Base-by-base conservation (phyloP, 2,888 invertebrate species). In the Yponomeuta malinellus region DNA sequence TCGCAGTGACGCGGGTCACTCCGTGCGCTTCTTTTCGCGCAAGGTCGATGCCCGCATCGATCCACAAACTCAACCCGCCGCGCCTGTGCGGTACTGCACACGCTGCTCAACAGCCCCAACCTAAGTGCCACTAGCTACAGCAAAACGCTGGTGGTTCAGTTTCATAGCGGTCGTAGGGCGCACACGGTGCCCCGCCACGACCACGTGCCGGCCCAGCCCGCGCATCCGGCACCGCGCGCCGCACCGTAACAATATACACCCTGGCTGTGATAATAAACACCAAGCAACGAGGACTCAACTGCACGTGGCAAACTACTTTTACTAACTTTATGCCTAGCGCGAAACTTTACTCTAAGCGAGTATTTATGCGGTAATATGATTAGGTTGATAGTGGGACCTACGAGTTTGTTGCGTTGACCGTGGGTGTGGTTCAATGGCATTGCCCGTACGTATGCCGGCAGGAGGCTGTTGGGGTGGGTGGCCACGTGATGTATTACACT, bases 41-140 rank as follows among this genome's bases (percentile, higher is more conserved):
- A 86, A 84, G 87, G 84, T 87, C 86, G 80, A 80, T 81, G 85
- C 72, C 83, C 86, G 79, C 81, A 87, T 88, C 83, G 87, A 88
- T 88, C 84, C 82, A 74, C 75, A 74, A 74, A 75, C 75, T 74
- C 79, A 78, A 78, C 78, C 79, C 78, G 76, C 76, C 75, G 81
- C 82, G 81, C 79, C 79, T 78, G 80, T 80, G 79, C 81, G 74
- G 73, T 75, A 76, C 77, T 77, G 77, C 78, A 75, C 76, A 74
- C 73, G 76, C 77, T 80, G 81, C 81, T 83, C 84, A 83, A 83
- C 79, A 79, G 79, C 79, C 78, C 79, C 76, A 74, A 83, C 79
- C 81, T 83, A 85, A 80, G 82, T 75, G 80, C 76, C 75, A 72
- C 78, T 82, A 81, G 37, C 70, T 63, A 70, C 33, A 37, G 43